Percentiles rank a stretch among this genome's conserved stretches.
These are phyloP conservation scores for Drosophila oshimai DNA, from an alignment of 1,140 invertebrate species.

Conservation along the genomic window DNA sequence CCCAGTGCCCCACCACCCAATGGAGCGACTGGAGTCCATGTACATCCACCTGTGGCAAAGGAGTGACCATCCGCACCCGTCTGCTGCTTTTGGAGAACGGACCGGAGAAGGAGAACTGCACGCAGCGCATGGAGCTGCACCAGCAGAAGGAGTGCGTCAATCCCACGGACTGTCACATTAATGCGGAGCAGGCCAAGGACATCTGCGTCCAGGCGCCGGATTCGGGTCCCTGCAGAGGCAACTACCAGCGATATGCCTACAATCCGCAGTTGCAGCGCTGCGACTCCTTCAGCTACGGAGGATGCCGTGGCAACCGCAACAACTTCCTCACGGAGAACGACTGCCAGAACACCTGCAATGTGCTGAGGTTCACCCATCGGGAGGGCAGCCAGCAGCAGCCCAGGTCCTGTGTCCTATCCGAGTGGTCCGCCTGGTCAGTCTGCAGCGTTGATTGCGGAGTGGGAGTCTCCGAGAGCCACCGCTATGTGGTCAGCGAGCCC, in stretches of 20 bases:
- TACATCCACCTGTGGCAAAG: conserved; percentile 87
- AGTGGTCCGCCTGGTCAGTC: conserved; percentile 89
- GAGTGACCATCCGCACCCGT: conserved; percentile 88
- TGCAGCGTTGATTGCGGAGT: conserved; percentile 88
- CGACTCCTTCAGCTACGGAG: conserved; percentile 92
- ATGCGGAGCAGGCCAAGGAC: conserved; percentile 89
- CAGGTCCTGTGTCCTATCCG: conserved; percentile 87
- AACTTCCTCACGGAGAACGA: conserved; percentile 92
- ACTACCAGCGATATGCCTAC: conserved; percentile 93
- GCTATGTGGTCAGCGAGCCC: conserved; percentile 84
- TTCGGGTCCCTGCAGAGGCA: conserved; percentile 91
- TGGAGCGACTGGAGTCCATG: conserved; percentile 91
- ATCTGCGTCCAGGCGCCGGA: conserved; percentile 90
- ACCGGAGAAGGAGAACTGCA: conserved; percentile 85
- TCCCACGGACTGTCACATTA: conserved; percentile 87
- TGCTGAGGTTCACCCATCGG: conserved; percentile 2
- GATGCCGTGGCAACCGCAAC: conserved; percentile 94
- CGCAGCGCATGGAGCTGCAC: conserved; percentile 85
- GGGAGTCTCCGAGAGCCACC: conserved; percentile 61
- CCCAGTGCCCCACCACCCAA: conserved; percentile 86
- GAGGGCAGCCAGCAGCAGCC: conserved; percentile 43
- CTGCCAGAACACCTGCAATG: conserved; percentile 88
- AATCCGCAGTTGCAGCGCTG: conserved; percentile 89
- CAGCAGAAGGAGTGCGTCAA: conserved; percentile 87
- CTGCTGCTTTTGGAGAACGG: conserved; percentile 86